A percentile compares a stretch with the other conserved stretches of the same genome.
These are phyloP conservation scores for Ctenopoma kingsleyae DNA, from an alignment of 2,797 vertebrate species.

Conservation along the genomic window DNA sequence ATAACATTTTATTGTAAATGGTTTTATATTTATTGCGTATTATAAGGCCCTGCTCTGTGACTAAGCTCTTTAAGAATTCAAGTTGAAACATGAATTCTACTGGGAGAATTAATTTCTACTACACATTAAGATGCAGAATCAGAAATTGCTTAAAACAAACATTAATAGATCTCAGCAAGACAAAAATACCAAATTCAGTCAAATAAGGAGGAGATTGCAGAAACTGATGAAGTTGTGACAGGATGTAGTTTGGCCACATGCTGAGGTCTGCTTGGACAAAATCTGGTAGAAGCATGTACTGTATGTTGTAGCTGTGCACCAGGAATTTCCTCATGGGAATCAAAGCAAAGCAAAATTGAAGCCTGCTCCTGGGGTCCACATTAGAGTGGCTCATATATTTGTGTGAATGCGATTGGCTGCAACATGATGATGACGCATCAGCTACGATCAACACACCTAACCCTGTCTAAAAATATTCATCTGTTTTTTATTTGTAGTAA, in stretches of 20 bases:
- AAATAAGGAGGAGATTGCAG: neutral
- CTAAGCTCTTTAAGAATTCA: neutral
- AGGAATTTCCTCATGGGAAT: too few relatives aligned
- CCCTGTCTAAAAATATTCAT: too few relatives aligned
- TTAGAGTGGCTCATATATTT: too few relatives aligned
- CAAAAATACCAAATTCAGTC: neutral
- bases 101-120: neutral
- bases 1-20: slow-evolving; percentile 3
- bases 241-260: neutral
- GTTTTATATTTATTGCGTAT: neutral
- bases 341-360: too few relatives aligned
- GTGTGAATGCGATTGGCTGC: too few relatives aligned
- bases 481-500: neutral
- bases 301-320: too few relatives aligned
- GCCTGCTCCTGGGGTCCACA: too few relatives aligned
- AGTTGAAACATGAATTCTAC: neutral
- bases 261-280: neutral
- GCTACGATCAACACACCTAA: neutral
- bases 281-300: too few relatives aligned
- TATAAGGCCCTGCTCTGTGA: neutral
- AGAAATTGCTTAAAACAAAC: neutral
- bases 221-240: neutral
- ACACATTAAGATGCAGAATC: neutral
- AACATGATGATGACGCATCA: neutral
- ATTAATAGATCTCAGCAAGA: slow-evolving; percentile 1